Conservation (phyloP, 2,113 vertebrate species). For the Pterocles burchelli region DNA sequence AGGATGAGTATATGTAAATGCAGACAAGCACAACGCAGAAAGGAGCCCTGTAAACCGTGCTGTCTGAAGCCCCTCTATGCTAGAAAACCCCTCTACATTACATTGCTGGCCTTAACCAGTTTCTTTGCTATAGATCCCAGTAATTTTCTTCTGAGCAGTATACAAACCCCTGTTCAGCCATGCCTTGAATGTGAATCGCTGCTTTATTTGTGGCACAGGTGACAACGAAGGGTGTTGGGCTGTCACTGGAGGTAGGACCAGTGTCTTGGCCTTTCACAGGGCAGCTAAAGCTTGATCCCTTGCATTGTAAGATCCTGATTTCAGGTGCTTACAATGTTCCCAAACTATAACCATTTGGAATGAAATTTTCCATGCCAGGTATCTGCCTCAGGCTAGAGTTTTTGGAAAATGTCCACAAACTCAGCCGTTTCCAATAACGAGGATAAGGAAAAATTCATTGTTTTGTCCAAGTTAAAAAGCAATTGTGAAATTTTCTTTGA, state of each 20-base stretch:
- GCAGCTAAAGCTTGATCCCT: neutral
- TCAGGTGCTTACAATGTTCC: neutral
- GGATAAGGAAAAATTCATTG: slow-evolving; percentile 60
- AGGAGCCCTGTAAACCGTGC: neutral
- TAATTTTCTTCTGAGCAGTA: neutral
- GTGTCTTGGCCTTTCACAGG: neutral
- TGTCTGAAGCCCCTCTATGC: fast-evolving
- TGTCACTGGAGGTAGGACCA: neutral
- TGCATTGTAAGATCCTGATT: neutral
- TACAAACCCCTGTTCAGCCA: neutral
- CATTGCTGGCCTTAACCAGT: neutral
- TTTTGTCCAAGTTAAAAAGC: slow-evolving; percentile 63
- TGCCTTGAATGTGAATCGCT: neutral
- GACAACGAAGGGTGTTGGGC: neutral
- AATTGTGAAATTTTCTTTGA: slow-evolving; percentile 55
- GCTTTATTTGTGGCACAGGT: neutral
- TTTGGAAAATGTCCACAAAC: slow-evolving; percentile 52
- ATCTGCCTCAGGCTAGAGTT: slow-evolving; percentile 55
- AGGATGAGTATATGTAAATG: neutral
- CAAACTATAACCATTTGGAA: slow-evolving; percentile 57
- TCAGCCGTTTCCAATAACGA: slow-evolving; percentile 50
- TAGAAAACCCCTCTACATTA: neutral
- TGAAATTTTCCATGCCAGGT: slow-evolving; percentile 65
- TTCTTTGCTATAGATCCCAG: neutral
- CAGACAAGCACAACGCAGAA: neutral